These are phyloP conservation scores for Axea sp. DNA, from an alignment of 2,888 invertebrate genomes.

Conservation along the genomic window DNA sequence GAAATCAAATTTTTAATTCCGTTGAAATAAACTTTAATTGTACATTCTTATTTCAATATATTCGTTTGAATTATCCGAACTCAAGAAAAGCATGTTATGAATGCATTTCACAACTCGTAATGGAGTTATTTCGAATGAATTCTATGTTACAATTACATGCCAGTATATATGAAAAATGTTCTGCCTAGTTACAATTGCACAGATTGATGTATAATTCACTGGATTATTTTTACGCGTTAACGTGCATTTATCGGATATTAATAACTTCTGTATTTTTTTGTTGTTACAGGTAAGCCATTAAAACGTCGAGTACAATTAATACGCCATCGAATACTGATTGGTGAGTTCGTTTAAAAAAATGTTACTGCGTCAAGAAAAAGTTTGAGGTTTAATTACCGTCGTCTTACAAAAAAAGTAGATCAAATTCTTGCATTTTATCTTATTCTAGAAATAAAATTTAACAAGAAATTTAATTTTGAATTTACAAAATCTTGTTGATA, in stretches of 20 bases:
- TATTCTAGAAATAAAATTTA: too few species aligned
- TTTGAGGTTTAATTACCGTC: not conserved
- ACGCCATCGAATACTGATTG: slow-evolving; percentile 14
- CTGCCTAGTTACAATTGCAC: slow-evolving; percentile 27
- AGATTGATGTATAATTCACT: slow-evolving; percentile 10
- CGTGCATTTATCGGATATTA: slow-evolving; percentile 17
- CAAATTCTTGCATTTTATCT: too few species aligned
- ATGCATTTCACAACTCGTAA: slow-evolving; percentile 25
- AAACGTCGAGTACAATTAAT: not conserved
- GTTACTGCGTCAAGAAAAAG: not conserved
- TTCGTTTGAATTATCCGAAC: too few species aligned
- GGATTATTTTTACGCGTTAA: slow-evolving; percentile 15
- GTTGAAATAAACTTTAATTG: too few species aligned
- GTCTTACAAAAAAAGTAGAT: too few species aligned
- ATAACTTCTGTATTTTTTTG: slow-evolving; percentile 25
- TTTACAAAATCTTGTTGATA: too few species aligned
- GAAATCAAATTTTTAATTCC: too few species aligned
- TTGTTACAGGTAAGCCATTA: slow-evolving; percentile 41
- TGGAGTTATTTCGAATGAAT: slow-evolving; percentile 33
- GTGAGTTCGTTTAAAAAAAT: slow-evolving; percentile 3
- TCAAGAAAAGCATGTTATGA: slow-evolving; percentile 16
- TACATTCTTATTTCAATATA: too few species aligned
- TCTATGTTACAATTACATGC: slow-evolving; percentile 27
- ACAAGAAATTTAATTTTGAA: too few species aligned
- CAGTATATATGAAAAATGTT: too few species aligned